Evolutionary conservation across 2,113 vertebrate species (phyloP).

Genomic region (Pygoscelis adeliae): DNA sequence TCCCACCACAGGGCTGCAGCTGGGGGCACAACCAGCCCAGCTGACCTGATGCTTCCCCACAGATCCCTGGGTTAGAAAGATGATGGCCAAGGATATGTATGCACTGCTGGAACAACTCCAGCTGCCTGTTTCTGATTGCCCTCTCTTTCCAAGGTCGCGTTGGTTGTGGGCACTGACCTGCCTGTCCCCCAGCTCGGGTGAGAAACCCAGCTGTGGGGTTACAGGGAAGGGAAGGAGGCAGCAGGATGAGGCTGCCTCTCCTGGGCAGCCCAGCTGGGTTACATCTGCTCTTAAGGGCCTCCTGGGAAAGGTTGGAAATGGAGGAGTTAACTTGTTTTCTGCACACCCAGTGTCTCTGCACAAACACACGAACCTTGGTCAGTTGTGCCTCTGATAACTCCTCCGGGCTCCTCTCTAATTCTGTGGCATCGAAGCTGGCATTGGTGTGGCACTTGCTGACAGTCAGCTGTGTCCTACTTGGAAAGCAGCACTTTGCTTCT

Average conservation of each 20-base stretch:
- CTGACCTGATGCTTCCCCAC: accelerated
- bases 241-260: neutral
- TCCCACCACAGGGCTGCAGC: neutral
- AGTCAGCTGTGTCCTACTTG: neutral
- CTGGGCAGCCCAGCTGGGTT: neutral
- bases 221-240: neutral
- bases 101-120: neutral
- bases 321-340: neutral
- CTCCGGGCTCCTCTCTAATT: neutral
- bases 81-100: neutral
- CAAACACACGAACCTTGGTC: accelerated
- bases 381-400: neutral
- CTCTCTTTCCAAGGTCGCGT: neutral
- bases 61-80: neutral
- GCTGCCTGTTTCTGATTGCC: neutral
- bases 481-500: neutral
- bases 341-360: neutral
- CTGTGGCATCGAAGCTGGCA: neutral
- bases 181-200: accelerated
- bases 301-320: neutral
- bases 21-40: neutral
- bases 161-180: neutral
- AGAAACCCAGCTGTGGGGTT: neutral
- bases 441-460: neutral
- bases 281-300: neutral